These are phyloP conservation scores for Myotis yumanensis DNA, from an alignment of 2,113 vertebrate species.

Conservation along the genomic window DNA sequence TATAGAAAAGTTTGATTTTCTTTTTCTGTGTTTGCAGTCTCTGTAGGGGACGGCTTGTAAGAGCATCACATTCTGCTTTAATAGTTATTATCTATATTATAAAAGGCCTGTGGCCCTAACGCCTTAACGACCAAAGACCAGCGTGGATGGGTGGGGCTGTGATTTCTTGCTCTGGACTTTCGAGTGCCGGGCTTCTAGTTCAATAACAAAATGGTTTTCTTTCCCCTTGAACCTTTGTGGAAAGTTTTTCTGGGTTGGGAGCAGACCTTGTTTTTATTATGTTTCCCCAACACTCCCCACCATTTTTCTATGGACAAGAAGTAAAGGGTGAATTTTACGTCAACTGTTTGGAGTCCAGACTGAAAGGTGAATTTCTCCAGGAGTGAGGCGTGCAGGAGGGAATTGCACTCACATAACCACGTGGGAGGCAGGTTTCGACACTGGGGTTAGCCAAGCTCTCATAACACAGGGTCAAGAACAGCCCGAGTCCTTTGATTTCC, in stretches of 20 bases:
- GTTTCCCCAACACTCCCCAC: not conserved
- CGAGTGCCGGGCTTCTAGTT: no score
- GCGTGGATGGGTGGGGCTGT: no score
- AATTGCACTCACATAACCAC: not conserved
- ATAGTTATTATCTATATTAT: not conserved
- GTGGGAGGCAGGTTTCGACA: not conserved
- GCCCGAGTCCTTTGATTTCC: not conserved
- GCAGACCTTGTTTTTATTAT: not conserved
- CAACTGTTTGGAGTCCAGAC: not conserved
- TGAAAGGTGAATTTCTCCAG: not conserved
- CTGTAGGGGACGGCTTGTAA: not conserved
- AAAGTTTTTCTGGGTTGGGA: not conserved
- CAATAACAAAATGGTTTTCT: not conserved
- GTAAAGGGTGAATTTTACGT: not conserved
- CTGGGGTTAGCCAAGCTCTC: not conserved
- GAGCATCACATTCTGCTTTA: not conserved
- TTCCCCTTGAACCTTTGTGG: not conserved
- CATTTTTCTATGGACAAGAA: not conserved
- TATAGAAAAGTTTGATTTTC: not conserved
- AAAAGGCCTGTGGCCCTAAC: no score
- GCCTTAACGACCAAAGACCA: no score
- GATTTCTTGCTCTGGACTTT: no score
- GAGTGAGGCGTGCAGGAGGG: not conserved
- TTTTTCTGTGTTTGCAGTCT: not conserved
- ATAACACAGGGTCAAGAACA: not conserved